Percentiles rank a stretch among this genome's conserved stretches.
phyloP scores from a whole-genome alignment of 2,113 vertebrate genomes.

The Acanthochromis polyacanthus region DNA sequence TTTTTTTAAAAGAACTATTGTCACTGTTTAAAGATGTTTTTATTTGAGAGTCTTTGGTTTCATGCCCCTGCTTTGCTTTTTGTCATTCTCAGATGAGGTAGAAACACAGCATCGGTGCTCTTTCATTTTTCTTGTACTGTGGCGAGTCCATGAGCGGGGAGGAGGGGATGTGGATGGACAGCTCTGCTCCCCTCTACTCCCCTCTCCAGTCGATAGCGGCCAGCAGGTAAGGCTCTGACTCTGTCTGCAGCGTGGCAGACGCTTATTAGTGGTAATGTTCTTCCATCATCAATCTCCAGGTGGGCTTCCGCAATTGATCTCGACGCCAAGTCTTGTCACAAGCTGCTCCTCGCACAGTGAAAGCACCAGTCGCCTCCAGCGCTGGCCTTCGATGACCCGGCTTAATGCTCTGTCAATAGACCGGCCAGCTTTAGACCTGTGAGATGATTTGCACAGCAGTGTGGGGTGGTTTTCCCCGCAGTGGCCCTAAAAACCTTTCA shows the following conservation, averaged over 20 bases:
- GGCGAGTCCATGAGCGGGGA: constrained; percentile 16
- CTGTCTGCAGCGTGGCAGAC: constrained; percentile 70
- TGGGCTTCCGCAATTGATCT: constrained; percentile 80
- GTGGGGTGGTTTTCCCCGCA: constrained; percentile 24
- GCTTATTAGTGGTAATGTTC: constrained; percentile 79
- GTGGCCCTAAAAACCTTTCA: constrained; percentile 5
- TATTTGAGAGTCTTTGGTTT: neutral
- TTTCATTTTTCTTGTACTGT: constrained; percentile 37
- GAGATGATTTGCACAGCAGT: constrained; percentile 20
- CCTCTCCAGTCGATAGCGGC: constrained; percentile 71
- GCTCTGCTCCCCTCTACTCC: constrained; percentile 39
- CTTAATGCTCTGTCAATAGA: constrained; percentile 63
- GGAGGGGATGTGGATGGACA: constrained; percentile 56
- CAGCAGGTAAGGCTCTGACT: constrained; percentile 72
- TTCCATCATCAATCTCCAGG: constrained; percentile 75
- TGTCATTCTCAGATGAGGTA: constrained; percentile 2
- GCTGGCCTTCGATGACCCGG: constrained; percentile 28
- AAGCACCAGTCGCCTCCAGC: constrained; percentile 46
- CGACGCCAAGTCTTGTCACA: constrained; percentile 58
- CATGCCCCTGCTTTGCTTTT: neutral
- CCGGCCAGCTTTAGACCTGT: neutral
- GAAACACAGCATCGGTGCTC: neutral
- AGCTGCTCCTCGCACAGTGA: constrained; percentile 44
- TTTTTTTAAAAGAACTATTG: too few species aligned
- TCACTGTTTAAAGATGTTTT: neutral